Conservation (phyloP, 92 coral and sea anemone genomes). For the Epizoanthus illoricatus region DNA sequence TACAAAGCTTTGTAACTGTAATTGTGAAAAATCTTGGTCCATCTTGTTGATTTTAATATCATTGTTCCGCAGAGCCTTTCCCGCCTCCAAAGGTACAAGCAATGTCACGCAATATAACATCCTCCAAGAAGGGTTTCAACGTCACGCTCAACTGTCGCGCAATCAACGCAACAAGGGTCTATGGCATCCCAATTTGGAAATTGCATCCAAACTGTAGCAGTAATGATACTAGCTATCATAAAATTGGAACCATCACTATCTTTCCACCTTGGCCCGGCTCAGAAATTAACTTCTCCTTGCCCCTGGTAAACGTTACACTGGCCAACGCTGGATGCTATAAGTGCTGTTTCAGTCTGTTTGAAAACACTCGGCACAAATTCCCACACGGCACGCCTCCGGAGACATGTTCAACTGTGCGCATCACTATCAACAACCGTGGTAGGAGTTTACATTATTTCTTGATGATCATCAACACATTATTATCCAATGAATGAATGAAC, state of each 20-base stretch:
- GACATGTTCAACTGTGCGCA: background rate
- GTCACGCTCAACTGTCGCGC: conserved; percentile 11
- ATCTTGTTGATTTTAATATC: too few species aligned
- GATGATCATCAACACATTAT: too few species aligned
- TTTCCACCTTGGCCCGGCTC: conserved; percentile 6
- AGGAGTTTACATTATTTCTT: too few species aligned
- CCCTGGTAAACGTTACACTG: conserved; percentile 11
- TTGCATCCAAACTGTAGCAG: conserved; percentile 21
- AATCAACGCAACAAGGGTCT: background rate
- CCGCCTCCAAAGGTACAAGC: background rate
- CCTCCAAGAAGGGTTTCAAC: conserved; percentile 4
- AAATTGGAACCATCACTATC: background rate
- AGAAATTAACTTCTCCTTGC: background rate
- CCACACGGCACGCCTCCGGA: background rate
- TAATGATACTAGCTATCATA: background rate
- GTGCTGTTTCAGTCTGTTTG: conserved; percentile 8
- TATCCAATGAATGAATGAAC: too few species aligned
- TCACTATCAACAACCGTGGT: background rate
- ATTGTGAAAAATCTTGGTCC: too few species aligned
- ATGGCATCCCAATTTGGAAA: conserved; percentile 10
- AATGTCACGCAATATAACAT: conserved; percentile 2
- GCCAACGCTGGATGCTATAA: conserved; percentile 13
- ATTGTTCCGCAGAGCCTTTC: background rate
- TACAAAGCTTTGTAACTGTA: too few species aligned
- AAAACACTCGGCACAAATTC: background rate